phyloP scores from a whole-genome alignment of 2,113 vertebrate genomes.

The Saiga tatarica region DNA sequence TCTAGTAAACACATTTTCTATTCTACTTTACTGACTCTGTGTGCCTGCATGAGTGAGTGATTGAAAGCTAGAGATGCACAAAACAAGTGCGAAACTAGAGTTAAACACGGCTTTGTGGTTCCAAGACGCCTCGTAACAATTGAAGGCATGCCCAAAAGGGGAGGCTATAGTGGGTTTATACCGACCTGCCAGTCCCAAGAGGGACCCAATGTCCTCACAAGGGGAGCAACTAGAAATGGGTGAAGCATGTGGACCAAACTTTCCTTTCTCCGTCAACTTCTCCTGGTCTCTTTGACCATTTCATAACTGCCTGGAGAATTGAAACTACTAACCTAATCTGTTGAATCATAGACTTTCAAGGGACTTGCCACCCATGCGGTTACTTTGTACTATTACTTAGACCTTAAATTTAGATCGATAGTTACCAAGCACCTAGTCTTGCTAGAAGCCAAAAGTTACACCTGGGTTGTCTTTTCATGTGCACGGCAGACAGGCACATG shows the following conservation, averaged over 20 bases:
- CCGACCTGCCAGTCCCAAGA: background rate
- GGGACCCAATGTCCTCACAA: background rate
- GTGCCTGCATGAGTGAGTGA: background rate
- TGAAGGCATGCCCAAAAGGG: background rate
- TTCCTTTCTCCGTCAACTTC: background rate
- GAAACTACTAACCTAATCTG: background rate
- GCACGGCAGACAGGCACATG: rapidly evolving
- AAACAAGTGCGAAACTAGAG: background rate
- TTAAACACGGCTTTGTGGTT: background rate
- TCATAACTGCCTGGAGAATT: background rate
- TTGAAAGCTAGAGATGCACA: background rate
- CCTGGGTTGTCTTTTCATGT: background rate
- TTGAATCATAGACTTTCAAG: background rate
- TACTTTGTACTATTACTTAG: background rate
- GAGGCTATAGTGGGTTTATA: background rate
- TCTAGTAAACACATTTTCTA: background rate
- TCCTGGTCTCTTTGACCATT: background rate
- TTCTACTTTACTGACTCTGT: background rate
- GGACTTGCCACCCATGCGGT: background rate
- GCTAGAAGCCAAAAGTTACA: background rate
- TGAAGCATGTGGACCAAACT: background rate
- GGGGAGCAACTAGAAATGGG: background rate
- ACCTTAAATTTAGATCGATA: background rate
- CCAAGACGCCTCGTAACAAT: rapidly evolving
- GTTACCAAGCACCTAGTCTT: background rate